Evolutionary conservation across 2,888 invertebrate species (phyloP).

Genomic region (Chalcis sispes): DNA sequence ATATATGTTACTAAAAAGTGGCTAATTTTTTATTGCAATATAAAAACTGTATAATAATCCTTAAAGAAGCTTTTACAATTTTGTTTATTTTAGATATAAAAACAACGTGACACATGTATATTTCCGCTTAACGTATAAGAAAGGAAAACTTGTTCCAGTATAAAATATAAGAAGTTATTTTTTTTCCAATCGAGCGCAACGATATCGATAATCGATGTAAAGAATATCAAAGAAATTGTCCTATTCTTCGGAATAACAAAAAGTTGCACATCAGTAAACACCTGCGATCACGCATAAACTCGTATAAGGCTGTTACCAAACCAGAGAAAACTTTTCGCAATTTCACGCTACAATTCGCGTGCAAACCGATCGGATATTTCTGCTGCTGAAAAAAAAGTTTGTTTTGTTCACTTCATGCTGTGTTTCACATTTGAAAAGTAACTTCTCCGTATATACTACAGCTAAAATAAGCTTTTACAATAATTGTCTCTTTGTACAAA

Average conservation of each 20-base stretch:
- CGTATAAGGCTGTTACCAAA: slow-evolving; percentile 29
- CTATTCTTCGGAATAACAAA: slow-evolving; percentile 17
- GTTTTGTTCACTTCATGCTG: slow-evolving; percentile 38
- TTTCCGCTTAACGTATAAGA: not conserved
- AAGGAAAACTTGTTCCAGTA: not conserved
- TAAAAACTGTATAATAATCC: not conserved
- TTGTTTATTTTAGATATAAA: not conserved
- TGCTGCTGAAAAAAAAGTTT: slow-evolving; percentile 43
- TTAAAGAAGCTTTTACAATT: not conserved
- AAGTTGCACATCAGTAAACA: slow-evolving; percentile 43
- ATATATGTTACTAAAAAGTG: too few species aligned
- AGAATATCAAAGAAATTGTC: not conserved
- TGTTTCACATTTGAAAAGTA: slow-evolving; percentile 35
- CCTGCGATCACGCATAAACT: slow-evolving; percentile 41
- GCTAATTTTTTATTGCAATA: not conserved
- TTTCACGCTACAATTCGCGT: slow-evolving; percentile 51
- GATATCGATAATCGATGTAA: not conserved
- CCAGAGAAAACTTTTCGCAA: slow-evolving; percentile 46
- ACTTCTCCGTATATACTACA: not conserved
- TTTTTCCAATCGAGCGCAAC: slow-evolving; percentile 13
- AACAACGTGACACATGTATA: not conserved
- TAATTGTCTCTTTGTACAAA: not conserved
- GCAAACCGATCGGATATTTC: slow-evolving; percentile 40
- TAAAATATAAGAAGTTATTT: slow-evolving; percentile 3
- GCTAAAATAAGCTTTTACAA: slow-evolving; percentile 1